Base-by-base conservation (phyloP, 2,888 invertebrate species). In the Anoplius nigerrimus region DNA sequence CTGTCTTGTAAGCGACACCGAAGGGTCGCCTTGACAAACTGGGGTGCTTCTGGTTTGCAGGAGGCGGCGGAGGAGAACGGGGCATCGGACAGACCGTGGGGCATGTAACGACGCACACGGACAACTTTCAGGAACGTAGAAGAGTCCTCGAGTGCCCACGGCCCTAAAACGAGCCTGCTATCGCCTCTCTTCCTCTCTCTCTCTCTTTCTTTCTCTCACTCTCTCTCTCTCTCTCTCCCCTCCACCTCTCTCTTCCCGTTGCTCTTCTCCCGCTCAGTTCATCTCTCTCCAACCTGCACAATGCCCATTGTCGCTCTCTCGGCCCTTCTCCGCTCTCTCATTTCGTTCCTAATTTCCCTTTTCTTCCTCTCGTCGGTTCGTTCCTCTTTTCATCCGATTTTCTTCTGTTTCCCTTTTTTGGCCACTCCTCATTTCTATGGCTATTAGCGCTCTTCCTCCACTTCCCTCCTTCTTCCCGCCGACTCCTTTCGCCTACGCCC, bases 1-100 rank as follows among this genome's bases (percentile, higher is more conserved):
- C 85, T 84, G 87, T 86, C 85, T 85, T 83, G 87, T 86, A 87
- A 86, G 80, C 83, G 84, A 85, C 83, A 83, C 84, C 85, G 79
- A 75, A 84, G 86, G 87, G 87, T 86, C 86, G 82, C 74, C 83
- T 82, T 86, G 85, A 86, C 85, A 86, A 85, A 84, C 84, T 82
- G 77, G 82, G 82, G 82, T 81, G 77, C 81, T 84, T 63, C 73
- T 69, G 74, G 76, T 60, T 74, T 79, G 81, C 80, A 72, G 74
- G 67, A 52, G 56, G 58, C 60, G 66, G 66, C 61, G 66, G 56
- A 68, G 58, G 65, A 70, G 75, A 70, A 66, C 69, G 66, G 74
- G 76, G 72, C 71, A 76, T 16, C 74, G 80, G 81, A 80, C 72
- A 74, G 67, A 52, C 54, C 57, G 59, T 69, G 68, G 64, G 66